Base-by-base conservation (phyloP, 2,797 vertebrate genomes). In the Acridotheres tristis region DNA sequence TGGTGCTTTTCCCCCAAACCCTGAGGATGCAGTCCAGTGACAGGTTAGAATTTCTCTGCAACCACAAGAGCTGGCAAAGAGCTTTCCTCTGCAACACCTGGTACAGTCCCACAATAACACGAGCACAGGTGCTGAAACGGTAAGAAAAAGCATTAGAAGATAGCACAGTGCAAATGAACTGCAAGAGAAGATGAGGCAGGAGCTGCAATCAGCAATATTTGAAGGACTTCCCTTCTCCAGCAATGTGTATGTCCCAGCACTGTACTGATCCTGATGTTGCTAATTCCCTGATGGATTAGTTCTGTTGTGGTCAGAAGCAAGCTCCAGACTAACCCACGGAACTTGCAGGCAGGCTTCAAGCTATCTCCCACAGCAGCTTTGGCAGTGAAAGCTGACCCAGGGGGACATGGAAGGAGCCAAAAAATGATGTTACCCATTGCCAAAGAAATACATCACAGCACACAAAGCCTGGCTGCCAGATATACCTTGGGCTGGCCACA, bases 401-500 rank as follows among this genome's bases (percentile, higher is more conserved):
- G 45, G 36, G 51, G 34, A 20, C 18, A 4, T 0, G 1, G 50
- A 59, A 73, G 75, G 73, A 89, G 96, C 90, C 89, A 96, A 86
- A 69, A 88, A 80, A 18, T 0, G 1, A 61, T 66, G 69, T 13
- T 65, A 22, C 34, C 50, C 78, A 3, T 47, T 89, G 88, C 90
- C 91, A 95, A 43, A 88, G 94, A 76, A 93, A 95, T 95, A 17
- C 32, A 75, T 91, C 94, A 78, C 67, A 67, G 91, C 91, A 75
- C 90, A 96, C 92, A 95, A 72, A 95, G 94, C 90, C 89, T 94
- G 5, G 1, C 93, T 97, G 96, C 96, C 97, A 96, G 95, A 87
- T 86, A 93, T 40, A 97, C 97, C 97, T 97, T 94, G 85, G 82
- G 88, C 91, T 67, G 96, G 94, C 95, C 94, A 69, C 96, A 76